These are phyloP conservation scores for Epinephelus malabaricus DNA, from an alignment of 2,797 vertebrate genomes.

Conservation along the genomic window DNA sequence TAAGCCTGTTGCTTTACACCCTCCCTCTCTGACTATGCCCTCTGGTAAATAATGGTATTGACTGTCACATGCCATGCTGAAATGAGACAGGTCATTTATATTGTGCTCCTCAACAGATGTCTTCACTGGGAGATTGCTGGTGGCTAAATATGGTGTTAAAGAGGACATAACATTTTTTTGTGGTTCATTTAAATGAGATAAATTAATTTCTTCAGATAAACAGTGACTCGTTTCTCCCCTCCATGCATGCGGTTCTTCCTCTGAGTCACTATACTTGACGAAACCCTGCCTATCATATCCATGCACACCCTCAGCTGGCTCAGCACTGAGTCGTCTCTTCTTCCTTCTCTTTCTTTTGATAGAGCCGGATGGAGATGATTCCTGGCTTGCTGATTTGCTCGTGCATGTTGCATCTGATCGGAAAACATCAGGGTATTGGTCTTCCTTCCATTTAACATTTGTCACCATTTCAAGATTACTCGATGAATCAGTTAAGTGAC, in stretches of 20 bases:
- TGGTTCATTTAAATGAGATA: conserved; percentile 39
- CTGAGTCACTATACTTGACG: conserved; percentile 70
- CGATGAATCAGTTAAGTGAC: conserved; percentile 5
- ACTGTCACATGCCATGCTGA: conserved; percentile 11
- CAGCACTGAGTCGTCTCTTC: conserved; percentile 77
- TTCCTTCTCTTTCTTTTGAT: conserved; percentile 82
- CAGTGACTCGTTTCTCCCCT: conserved; percentile 36
- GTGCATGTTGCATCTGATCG: conserved; percentile 25
- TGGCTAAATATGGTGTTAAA: conserved; percentile 28
- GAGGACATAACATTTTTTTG: conserved; percentile 23
- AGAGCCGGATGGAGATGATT: conserved; percentile 61
- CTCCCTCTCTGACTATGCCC: conserved; percentile 12
- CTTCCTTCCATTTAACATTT: conserved; percentile 35
- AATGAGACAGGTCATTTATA: conserved; percentile 21
- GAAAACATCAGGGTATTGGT: conserved; percentile 12
- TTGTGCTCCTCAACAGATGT: conserved; percentile 25
- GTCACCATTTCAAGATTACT: conserved; percentile 18
- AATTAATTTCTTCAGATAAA: conserved; percentile 38
- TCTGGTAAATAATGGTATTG: conserved; percentile 36
- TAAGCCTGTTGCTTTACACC: conserved; percentile 15
- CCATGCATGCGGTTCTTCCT: conserved; percentile 64
- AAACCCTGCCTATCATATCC: conserved; percentile 53
- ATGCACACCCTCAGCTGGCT: conserved; percentile 58
- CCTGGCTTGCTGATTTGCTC: conserved; percentile 36
- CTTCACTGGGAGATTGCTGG: conserved; percentile 32